phyloP scores from a whole-genome alignment of 2,888 invertebrate genomes.

The Daptonema setosum region DNA sequence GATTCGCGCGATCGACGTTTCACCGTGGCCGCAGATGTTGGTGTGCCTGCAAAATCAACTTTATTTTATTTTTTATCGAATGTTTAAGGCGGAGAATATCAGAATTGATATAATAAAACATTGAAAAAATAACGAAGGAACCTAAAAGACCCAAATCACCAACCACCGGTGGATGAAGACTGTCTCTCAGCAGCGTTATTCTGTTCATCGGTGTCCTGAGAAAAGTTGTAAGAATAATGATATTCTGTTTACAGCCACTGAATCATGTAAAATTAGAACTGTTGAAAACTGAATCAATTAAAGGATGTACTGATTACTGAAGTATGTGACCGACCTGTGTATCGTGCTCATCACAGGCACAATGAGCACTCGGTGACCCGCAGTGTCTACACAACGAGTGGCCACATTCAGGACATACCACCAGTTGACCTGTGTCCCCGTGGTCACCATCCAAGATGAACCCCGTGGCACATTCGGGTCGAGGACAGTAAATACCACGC shows the following conservation, averaged over 20 bases:
- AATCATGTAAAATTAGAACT: too few relatives aligned
- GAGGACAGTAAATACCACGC: slow-evolving; percentile 14
- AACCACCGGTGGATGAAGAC: too few relatives aligned
- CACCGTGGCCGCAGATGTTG: too few relatives aligned
- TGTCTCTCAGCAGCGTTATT: too few relatives aligned
- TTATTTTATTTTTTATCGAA: neutral
- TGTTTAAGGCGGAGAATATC: neutral
- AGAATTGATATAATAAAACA: too few relatives aligned
- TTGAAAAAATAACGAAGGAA: too few relatives aligned
- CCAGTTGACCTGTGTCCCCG: slow-evolving; percentile 8
- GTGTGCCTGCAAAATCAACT: neutral
- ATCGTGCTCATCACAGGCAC: neutral
- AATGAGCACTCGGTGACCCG: neutral
- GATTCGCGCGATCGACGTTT: neutral
- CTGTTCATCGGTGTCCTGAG: too few relatives aligned
- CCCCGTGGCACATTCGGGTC: slow-evolving; percentile 13
- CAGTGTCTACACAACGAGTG: neutral
- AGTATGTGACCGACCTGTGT: neutral
- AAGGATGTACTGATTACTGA: too few relatives aligned
- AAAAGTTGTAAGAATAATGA: too few relatives aligned
- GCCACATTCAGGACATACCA: slow-evolving; percentile 1
- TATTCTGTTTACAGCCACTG: too few relatives aligned
- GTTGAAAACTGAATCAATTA: too few relatives aligned
- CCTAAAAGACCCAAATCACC: too few relatives aligned
- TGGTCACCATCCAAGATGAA: slow-evolving; percentile 16